Percentiles rank a stretch among this genome's conserved stretches.
Conservation (phyloP, 2,888 invertebrate species). For the Eudasyphora cyanicolor region DNA sequence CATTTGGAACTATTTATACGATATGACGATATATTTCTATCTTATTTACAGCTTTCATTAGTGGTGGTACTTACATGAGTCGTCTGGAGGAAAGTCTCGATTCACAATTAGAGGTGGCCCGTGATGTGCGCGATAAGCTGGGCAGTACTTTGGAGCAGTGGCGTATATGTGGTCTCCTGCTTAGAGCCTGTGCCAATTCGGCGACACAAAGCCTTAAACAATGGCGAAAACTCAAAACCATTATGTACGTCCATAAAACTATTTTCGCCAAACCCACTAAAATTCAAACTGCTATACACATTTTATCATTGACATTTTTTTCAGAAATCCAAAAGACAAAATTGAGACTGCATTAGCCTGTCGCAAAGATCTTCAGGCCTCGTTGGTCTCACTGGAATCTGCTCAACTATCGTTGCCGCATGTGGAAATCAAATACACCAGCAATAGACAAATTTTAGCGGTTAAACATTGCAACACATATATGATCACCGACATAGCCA, state of each 20-base stretch:
- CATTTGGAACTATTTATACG: too few relatives aligned
- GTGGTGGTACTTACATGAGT: slow-evolving; percentile 78
- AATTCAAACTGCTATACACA: neutral
- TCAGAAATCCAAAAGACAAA: slow-evolving; percentile 75
- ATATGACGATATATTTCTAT: too few relatives aligned
- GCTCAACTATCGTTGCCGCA: slow-evolving; percentile 78
- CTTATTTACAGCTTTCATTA: slow-evolving; percentile 73
- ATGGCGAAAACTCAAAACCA: slow-evolving; percentile 73
- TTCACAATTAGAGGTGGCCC: slow-evolving; percentile 75
- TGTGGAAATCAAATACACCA: slow-evolving; percentile 78
- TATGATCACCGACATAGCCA: slow-evolving; percentile 78
- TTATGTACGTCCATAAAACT: slow-evolving; percentile 69
- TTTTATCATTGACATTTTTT: neutral
- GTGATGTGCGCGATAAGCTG: slow-evolving; percentile 78
- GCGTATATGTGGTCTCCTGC: slow-evolving; percentile 78
- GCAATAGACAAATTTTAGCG: slow-evolving; percentile 77
- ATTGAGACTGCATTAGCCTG: slow-evolving; percentile 75
- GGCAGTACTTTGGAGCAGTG: slow-evolving; percentile 79
- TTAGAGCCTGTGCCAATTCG: slow-evolving; percentile 76
- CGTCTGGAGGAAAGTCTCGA: slow-evolving; percentile 77
- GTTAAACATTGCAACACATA: slow-evolving; percentile 78
- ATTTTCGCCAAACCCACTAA: neutral
- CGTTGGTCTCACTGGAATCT: slow-evolving; percentile 76
- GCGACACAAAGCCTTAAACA: slow-evolving; percentile 74
- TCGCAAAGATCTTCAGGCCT: slow-evolving; percentile 75